These are phyloP conservation scores for Drosophila cognata DNA, from an alignment of 2,888 invertebrate genomes.

Conservation along the genomic window DNA sequence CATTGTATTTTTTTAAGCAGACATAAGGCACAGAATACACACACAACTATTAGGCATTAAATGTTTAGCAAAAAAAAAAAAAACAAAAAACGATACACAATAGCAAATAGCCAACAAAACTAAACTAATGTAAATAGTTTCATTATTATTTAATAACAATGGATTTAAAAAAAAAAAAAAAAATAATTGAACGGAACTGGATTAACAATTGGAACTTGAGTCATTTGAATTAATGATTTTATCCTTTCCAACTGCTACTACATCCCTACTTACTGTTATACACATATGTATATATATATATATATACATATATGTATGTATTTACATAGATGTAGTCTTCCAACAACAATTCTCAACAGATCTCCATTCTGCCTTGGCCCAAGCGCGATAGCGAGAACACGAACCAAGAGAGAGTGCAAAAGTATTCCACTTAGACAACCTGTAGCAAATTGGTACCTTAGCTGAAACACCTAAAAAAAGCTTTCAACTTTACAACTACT, in stretches of 20 bases:
- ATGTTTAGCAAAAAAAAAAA: slow-evolving; percentile 28
- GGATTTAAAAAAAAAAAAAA: background rate
- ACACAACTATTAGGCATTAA: slow-evolving; percentile 37
- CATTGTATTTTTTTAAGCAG: slow-evolving; percentile 63
- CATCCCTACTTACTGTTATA: slow-evolving; percentile 9
- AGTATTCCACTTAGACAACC: slow-evolving; percentile 67
- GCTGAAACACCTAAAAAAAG: slow-evolving; percentile 61
- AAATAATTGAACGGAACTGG: slow-evolving; percentile 6
- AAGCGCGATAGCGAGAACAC: slow-evolving; percentile 16
- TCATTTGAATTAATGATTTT: background rate
- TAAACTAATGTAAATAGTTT: slow-evolving; percentile 18
- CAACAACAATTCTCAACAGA: slow-evolving; percentile 48
- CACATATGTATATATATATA: slow-evolving; percentile 3
- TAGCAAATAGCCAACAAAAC: background rate
- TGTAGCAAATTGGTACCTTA: slow-evolving; percentile 78
- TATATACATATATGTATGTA: background rate
- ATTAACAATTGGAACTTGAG: slow-evolving; percentile 16
- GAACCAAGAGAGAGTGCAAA: slow-evolving; percentile 47
- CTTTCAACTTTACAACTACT: slow-evolving; percentile 57
- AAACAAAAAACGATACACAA: slow-evolving; percentile 1
- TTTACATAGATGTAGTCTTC: slow-evolving; percentile 68
- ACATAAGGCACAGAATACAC: slow-evolving; percentile 31
- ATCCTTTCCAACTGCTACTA: slow-evolving; percentile 8
- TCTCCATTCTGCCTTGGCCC: slow-evolving; percentile 43
- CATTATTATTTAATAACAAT: background rate